phyloP scores from a whole-genome alignment of 64 coral and sea anemone genomes.

The Acropora tenuis region DNA sequence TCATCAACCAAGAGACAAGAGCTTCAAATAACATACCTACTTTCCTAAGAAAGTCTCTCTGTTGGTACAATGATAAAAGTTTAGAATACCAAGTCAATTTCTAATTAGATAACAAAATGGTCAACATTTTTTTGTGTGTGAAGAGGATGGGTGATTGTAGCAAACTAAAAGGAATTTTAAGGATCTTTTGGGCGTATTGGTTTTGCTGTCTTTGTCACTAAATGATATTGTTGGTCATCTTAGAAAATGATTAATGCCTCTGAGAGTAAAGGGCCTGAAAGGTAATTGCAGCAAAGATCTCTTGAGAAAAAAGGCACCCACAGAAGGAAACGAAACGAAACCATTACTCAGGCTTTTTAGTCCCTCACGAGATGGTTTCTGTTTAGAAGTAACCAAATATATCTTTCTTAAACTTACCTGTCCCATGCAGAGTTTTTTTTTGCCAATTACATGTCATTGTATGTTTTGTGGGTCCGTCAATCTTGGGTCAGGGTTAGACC shows the following conservation, averaged over 20 bases:
- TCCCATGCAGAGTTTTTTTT: too few species aligned
- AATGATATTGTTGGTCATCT: neutral
- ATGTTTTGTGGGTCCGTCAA: too few species aligned
- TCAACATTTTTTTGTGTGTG: neutral
- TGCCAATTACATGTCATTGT: too few species aligned
- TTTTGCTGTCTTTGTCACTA: neutral
- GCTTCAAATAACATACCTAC: neutral
- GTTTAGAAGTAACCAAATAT: too few species aligned
- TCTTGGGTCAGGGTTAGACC: too few species aligned
- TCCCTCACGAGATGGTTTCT: too few species aligned
- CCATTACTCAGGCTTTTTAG: too few species aligned
- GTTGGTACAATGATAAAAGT: neutral
- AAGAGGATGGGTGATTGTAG: neutral
- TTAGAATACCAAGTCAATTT: neutral
- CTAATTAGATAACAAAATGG: neutral
- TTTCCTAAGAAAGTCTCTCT: too few species aligned
- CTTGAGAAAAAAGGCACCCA: too few species aligned
- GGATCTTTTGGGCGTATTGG: constrained; percentile 17
- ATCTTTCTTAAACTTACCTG: too few species aligned
- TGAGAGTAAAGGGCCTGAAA: neutral
- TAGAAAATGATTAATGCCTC: neutral
- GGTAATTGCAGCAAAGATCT: neutral
- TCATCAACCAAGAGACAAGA: too few species aligned
- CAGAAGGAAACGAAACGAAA: too few species aligned
- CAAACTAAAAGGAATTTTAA: neutral